Evolutionary conservation across 2,888 invertebrate genomes (phyloP).

Genomic region (Pteria penguin): DNA sequence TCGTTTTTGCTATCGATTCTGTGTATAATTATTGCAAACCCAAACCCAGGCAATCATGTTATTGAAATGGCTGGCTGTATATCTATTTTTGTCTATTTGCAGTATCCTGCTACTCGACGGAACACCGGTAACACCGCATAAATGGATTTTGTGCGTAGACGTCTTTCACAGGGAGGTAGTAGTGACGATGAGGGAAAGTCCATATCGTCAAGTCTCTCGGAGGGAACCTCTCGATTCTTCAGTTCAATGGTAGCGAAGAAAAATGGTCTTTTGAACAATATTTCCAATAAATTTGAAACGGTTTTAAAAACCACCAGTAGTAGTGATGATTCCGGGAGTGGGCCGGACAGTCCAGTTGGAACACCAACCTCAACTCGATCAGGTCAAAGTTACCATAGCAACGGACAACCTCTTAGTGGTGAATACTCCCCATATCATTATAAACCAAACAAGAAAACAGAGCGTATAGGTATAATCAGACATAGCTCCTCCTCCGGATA

Average conservation of each 20-base stretch:
- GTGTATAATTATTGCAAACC: no score
- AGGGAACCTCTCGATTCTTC: constrained; percentile 75
- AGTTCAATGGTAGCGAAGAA: constrained; percentile 76
- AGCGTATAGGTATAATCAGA: constrained; percentile 7
- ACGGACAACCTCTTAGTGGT: neutral
- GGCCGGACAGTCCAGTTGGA: constrained; percentile 16
- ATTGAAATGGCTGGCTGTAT: no score
- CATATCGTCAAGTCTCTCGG: constrained; percentile 63
- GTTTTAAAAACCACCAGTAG: constrained; percentile 64
- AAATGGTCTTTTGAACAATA: constrained; percentile 74
- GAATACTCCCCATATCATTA: constrained; percentile 9
- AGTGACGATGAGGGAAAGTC: constrained; percentile 41
- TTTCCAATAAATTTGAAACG: constrained; percentile 76
- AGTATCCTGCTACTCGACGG: no score
- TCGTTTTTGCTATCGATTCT: no score
- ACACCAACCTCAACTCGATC: neutral
- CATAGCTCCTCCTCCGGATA: constrained; percentile 27
- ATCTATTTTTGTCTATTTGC: no score
- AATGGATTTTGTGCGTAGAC: constrained; percentile 44
- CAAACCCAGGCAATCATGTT: no score
- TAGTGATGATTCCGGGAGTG: constrained; percentile 54
- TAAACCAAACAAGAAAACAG: constrained; percentile 18
- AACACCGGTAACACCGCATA: no score
- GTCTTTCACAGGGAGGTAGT: constrained; percentile 43
- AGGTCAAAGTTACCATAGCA: neutral